phyloP scores from a whole-genome alignment of 2,113 vertebrate species.

The Acrocephalus arundinaceus region DNA sequence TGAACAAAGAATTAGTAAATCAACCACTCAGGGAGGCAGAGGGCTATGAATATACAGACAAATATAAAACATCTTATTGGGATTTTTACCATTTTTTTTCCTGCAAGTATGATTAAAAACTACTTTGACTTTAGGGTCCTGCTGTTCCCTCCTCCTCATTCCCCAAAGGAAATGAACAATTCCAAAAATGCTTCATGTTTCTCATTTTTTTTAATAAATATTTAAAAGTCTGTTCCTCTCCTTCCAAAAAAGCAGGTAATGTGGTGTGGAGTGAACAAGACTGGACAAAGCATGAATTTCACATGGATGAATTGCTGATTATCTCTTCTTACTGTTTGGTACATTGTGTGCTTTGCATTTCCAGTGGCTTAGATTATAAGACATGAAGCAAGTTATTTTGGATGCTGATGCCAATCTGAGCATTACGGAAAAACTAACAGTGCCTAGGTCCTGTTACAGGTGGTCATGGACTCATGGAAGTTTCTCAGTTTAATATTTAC shows the following conservation, averaged over 20 bases:
- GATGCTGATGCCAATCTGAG: conserved; percentile 46
- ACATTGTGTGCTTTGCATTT: conserved; percentile 30
- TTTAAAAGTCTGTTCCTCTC: conserved; percentile 18
- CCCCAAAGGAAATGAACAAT: conserved; percentile 50
- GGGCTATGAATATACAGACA: conserved; percentile 69
- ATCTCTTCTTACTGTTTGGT: conserved; percentile 12
- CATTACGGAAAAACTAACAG: conserved; percentile 52
- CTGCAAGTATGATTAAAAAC: conserved; percentile 60
- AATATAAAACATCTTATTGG: conserved; percentile 60
- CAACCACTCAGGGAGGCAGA: conserved; percentile 61
- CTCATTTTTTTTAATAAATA: conserved; percentile 33
- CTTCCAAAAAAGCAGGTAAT: conserved; percentile 50
- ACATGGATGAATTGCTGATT: not conserved
- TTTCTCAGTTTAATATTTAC: conserved; percentile 74
- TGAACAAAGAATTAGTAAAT: conserved; percentile 68
- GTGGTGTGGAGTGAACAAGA: conserved; percentile 34
- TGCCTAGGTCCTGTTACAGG: conserved; percentile 44
- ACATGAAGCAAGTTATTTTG: conserved; percentile 61
- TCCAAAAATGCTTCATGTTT: conserved; percentile 36
- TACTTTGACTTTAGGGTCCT: conserved; percentile 47
- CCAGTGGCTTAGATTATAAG: conserved; percentile 37
- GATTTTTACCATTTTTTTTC: conserved; percentile 30
- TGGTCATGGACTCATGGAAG: conserved; percentile 55
- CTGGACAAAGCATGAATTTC: conserved; percentile 19
- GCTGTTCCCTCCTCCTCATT: not conserved